Conservation (phyloP, 2,797 vertebrate genomes). For the Anguilla megastoma region DNA sequence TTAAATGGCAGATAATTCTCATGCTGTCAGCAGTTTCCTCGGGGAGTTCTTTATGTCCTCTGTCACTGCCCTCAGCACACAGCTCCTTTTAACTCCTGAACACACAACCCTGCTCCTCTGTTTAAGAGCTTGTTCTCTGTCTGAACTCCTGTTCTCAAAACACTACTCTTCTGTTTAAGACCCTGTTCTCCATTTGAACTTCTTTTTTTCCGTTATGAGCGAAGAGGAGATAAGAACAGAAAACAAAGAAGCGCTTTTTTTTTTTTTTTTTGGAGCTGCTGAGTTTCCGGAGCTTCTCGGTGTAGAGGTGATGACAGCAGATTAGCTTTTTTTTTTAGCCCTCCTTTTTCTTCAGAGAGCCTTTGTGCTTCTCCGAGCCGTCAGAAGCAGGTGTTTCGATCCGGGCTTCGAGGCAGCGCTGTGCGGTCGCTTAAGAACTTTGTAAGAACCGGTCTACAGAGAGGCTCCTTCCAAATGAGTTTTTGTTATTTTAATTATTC, state of each 20-base stretch:
- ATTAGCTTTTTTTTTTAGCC: background rate
- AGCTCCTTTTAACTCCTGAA: too few species aligned
- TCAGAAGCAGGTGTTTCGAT: background rate
- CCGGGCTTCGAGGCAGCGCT: background rate
- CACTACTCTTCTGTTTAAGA: background rate
- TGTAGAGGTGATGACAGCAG: background rate
- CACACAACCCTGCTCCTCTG: too few species aligned
- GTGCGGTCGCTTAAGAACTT: background rate
- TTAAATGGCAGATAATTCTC: slow-evolving; percentile 57
- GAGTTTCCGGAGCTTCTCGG: slow-evolving; percentile 4
- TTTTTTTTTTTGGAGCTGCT: slow-evolving; percentile 7
- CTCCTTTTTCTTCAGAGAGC: background rate
- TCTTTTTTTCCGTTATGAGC: background rate
- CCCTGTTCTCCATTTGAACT: background rate
- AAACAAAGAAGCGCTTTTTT: background rate
- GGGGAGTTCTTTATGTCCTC: background rate
- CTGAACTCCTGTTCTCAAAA: background rate
- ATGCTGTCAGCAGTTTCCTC: slow-evolving; percentile 52
- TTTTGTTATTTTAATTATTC: background rate
- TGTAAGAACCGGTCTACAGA: background rate
- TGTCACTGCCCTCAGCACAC: background rate
- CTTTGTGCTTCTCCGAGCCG: background rate
- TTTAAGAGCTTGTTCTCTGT: too few species aligned
- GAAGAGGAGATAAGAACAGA: background rate
- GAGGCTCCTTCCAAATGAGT: background rate